Percentiles rank a stretch among this genome's conserved stretches.
Evolutionary conservation across 2,888 invertebrate species (phyloP).

Genomic region (Nephrocerus scutellatus): DNA sequence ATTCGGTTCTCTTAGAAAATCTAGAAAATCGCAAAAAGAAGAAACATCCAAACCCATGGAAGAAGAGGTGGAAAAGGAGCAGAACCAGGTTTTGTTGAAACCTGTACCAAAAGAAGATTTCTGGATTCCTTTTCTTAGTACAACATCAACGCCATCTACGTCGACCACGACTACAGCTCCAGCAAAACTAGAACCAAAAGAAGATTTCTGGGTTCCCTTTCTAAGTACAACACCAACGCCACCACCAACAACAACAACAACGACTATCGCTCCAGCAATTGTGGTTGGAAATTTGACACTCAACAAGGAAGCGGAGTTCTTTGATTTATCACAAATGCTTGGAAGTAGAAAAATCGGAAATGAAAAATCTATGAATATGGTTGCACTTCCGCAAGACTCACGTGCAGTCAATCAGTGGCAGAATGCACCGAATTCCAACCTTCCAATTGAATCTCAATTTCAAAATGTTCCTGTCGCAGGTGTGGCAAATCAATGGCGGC

Average conservation of each 20-base stretch:
- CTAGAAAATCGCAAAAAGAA: neutral
- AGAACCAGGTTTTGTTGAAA: too few species aligned
- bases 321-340: constrained; percentile 26
- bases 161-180: constrained; percentile 17
- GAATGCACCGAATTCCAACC: too few species aligned
- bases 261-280: constrained; percentile 20
- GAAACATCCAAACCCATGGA: neutral
- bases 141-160: constrained; percentile 8
- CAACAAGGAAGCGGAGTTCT: constrained; percentile 21
- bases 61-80: too few species aligned
- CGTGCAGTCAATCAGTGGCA: too few species aligned
- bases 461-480: too few species aligned
- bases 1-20: constrained; percentile 5
- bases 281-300: constrained; percentile 15
- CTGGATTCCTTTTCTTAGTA: constrained; percentile 14
- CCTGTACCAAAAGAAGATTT: constrained; percentile 15
- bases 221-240: constrained; percentile 7
- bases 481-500: too few species aligned
- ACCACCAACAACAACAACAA: constrained; percentile 13
- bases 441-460: too few species aligned
- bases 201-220: constrained; percentile 17
- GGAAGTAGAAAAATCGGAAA: too few species aligned
- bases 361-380: neutral
- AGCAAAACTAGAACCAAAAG: constrained; percentile 18
- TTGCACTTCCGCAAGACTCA: neutral